These are phyloP conservation scores for Dendropsophus ebraccatus DNA, from an alignment of 2,113 vertebrate genomes.

Conservation along the genomic window DNA sequence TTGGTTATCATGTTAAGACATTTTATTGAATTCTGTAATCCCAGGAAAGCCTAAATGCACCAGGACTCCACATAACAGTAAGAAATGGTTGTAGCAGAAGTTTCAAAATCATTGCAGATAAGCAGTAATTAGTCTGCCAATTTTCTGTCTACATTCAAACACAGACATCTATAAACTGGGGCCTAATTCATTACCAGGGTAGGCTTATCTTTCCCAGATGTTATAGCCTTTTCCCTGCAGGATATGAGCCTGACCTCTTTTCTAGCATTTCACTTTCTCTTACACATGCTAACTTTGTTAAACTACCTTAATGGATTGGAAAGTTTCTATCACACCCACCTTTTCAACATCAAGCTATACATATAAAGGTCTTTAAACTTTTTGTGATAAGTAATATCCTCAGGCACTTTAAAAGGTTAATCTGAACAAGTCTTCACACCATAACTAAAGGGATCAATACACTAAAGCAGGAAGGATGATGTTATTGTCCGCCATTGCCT, in stretches of 20 bases:
- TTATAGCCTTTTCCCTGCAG: not conserved
- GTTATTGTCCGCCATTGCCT: conserved; percentile 10
- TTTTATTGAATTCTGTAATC: not conserved
- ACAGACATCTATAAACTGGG: conserved; percentile 26
- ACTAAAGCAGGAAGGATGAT: conserved; percentile 5
- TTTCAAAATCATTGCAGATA: not conserved
- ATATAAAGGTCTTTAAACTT: conserved; percentile 18
- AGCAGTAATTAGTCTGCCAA: conserved; percentile 13
- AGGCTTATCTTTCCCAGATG: conserved; percentile 45
- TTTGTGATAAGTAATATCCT: conserved; percentile 42
- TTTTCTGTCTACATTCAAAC: conserved; percentile 12
- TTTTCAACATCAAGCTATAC: conserved; percentile 16
- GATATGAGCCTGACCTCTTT: conserved; percentile 30
- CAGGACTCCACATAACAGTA: not conserved
- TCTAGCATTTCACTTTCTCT: conserved; percentile 28
- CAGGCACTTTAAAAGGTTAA: conserved; percentile 40
- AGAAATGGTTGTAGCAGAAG: not conserved
- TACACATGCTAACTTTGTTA: not conserved
- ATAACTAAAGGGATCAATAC: conserved; percentile 49
- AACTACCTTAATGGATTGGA: conserved; percentile 21
- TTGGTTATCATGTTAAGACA: not conserved
- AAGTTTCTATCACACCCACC: conserved; percentile 25
- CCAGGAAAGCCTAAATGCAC: not conserved
- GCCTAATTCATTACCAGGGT: conserved; percentile 10
- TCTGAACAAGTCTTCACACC: conserved; percentile 17